Percentiles rank a stretch among this genome's conserved stretches.
Conservation (phyloP, 2,888 invertebrate species). For the Parnassius orleans region DNA sequence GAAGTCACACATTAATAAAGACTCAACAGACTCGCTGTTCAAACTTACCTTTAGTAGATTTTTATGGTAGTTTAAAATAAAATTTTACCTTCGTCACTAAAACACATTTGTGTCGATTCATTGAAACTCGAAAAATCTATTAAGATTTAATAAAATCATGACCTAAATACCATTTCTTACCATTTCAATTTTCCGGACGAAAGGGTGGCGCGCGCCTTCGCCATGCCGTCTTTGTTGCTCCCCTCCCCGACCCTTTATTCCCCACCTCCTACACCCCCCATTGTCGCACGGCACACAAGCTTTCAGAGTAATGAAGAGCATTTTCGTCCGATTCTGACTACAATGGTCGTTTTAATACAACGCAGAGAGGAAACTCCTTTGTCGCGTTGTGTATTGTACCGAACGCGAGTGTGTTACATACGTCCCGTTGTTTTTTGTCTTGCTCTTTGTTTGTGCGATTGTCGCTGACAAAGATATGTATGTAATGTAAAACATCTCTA, state of each 20-base stretch:
- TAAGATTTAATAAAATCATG: conserved; percentile 79
- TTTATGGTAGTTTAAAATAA: not conserved
- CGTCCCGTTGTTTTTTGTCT: conserved; percentile 58
- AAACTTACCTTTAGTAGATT: not conserved
- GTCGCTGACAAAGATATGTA: conserved; percentile 61
- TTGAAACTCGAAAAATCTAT: conserved; percentile 45
- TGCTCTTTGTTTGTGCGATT: conserved; percentile 67
- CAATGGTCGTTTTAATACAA: conserved; percentile 78
- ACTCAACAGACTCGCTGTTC: too few species aligned
- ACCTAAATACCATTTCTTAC: conserved; percentile 78
- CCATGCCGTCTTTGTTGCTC: conserved; percentile 68
- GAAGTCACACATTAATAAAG: too few species aligned
- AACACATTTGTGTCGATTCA: conserved; percentile 13
- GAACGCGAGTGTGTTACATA: conserved; percentile 69
- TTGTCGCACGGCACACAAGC: conserved; percentile 79
- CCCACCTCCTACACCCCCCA: conserved; percentile 54
- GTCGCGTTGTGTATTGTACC: conserved; percentile 66
- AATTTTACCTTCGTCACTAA: conserved; percentile 2
- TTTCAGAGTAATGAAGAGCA: conserved; percentile 82
- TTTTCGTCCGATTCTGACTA: conserved; percentile 80
- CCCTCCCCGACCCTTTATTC: conserved; percentile 36
- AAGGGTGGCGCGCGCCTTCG: conserved; percentile 72
- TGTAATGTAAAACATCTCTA: conserved; percentile 44
- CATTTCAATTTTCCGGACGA: conserved; percentile 79
- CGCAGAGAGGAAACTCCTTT: conserved; percentile 74